phyloP scores from a whole-genome alignment of 2,888 invertebrate species.

The Drymonia ruficornis region DNA sequence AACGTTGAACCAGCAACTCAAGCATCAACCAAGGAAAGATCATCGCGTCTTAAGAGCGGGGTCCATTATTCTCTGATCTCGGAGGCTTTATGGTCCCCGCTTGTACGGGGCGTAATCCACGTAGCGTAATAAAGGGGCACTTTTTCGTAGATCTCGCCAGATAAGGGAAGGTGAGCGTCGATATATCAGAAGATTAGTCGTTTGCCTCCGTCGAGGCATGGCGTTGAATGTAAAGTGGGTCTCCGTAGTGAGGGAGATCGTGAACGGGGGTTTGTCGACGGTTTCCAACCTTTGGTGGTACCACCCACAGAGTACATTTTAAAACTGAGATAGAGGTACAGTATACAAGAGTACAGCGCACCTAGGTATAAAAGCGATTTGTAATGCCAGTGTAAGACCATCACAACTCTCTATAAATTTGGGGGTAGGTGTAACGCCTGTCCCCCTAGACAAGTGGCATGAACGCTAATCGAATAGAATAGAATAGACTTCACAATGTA shows the following conservation, averaged over 20 bases:
- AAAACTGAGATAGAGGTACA: too few relatives aligned
- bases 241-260: constrained; percentile 39
- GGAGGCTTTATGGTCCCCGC: constrained; percentile 43
- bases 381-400: too few relatives aligned
- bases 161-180: constrained; percentile 78
- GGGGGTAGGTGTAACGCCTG: too few relatives aligned
- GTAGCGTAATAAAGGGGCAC: constrained; percentile 71
- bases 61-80: constrained; percentile 41
- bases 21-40: constrained; percentile 3
- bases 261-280: constrained; percentile 16
- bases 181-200: constrained; percentile 83
- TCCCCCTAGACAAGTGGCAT: too few relatives aligned
- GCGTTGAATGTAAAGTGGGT: constrained; percentile 76
- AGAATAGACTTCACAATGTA: too few relatives aligned
- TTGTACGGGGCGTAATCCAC: constrained; percentile 57
- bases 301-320: too few relatives aligned
- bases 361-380: too few relatives aligned
- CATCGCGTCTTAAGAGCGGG: constrained; percentile 7
- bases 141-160: constrained; percentile 72
- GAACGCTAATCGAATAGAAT: too few relatives aligned
- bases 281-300: neutral
- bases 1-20: neutral
- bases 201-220: constrained; percentile 61
- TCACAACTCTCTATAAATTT: too few relatives aligned
- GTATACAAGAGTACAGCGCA: too few relatives aligned